Evolutionary conservation across 1,140 invertebrate genomes (phyloP).

Genomic region (Cydia strobilella): DNA sequence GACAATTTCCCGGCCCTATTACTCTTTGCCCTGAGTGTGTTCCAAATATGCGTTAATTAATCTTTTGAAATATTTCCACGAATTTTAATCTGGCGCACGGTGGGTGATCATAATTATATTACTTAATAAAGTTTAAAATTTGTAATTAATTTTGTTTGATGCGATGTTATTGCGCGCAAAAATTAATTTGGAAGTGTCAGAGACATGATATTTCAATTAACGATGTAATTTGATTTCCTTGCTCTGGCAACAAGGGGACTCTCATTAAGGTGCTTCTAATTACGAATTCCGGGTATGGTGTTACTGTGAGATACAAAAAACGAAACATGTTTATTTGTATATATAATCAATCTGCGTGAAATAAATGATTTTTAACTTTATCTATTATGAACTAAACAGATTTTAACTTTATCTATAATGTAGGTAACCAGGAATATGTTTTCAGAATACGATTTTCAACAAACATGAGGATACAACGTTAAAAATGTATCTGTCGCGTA

Average conservation of each 20-base stretch:
- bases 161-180: constrained; percentile 16
- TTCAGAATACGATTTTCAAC: neutral
- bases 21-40: too few relatives aligned
- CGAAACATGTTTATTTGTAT: constrained; percentile 5
- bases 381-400: too few relatives aligned
- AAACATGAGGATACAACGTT: too few relatives aligned
- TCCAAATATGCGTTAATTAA: neutral
- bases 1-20: too few relatives aligned
- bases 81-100: neutral
- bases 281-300: neutral
- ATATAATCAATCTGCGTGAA: neutral
- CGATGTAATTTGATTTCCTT: neutral
- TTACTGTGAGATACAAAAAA: neutral
- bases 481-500: too few relatives aligned
- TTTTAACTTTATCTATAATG: too few relatives aligned
- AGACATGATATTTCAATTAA: constrained; percentile 25
- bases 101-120: neutral
- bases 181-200: constrained; percentile 30
- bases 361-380: neutral
- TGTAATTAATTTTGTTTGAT: constrained; percentile 16
- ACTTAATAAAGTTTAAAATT: constrained; percentile 11
- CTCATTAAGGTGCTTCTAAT: constrained; percentile 23
- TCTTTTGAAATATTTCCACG: neutral
- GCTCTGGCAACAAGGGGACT: neutral
- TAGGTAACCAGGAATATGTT: neutral